A percentile compares a stretch with the other conserved stretches of the same genome.
phyloP scores from a whole-genome alignment of 37 sponge, comb jelly and placozoan genomes.

The Halichondria panicea region DNA sequence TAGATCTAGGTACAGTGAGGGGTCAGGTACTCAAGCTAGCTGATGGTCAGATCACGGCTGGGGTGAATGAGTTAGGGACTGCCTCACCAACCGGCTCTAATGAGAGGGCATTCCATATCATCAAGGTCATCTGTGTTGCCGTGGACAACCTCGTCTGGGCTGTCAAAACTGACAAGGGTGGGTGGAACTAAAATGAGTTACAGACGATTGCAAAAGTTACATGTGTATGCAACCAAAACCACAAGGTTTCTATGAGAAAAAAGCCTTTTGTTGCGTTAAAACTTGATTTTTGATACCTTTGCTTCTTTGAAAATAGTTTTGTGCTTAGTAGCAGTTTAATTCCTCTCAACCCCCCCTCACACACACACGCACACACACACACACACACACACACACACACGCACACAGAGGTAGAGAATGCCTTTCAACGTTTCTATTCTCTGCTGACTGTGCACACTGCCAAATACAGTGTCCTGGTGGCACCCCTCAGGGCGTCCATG shows the following conservation, averaged over 20 bases:
- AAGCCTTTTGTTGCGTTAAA: too few species aligned
- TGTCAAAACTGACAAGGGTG: constrained; percentile 5
- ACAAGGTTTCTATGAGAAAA: too few species aligned
- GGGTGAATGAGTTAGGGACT: constrained; percentile 11
- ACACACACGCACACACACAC: too few species aligned
- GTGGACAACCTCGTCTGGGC: constrained; percentile 41
- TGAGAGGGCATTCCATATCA: constrained; percentile 32
- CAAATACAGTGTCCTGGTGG: constrained; percentile 56
- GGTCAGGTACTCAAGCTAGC: constrained; percentile 26
- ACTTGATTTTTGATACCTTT: too few species aligned
- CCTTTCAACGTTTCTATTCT: constrained; percentile 45
- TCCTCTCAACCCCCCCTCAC: too few species aligned
- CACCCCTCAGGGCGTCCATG: constrained; percentile 56
- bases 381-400: too few species aligned
- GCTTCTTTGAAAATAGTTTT: too few species aligned
- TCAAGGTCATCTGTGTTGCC: constrained; percentile 35
- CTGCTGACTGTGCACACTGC: constrained; percentile 56
- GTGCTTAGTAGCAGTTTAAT: too few species aligned
- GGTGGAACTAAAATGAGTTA: too few species aligned
- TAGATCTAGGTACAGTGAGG: not conserved
- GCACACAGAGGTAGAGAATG: constrained; percentile 46
- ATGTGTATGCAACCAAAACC: too few species aligned
- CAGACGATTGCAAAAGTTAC: too few species aligned
- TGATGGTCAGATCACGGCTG: constrained; percentile 9
- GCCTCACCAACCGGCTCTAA: not conserved